phyloP scores from a whole-genome alignment of 2,888 invertebrate species.

The Rhimphoctona megacephalus region DNA sequence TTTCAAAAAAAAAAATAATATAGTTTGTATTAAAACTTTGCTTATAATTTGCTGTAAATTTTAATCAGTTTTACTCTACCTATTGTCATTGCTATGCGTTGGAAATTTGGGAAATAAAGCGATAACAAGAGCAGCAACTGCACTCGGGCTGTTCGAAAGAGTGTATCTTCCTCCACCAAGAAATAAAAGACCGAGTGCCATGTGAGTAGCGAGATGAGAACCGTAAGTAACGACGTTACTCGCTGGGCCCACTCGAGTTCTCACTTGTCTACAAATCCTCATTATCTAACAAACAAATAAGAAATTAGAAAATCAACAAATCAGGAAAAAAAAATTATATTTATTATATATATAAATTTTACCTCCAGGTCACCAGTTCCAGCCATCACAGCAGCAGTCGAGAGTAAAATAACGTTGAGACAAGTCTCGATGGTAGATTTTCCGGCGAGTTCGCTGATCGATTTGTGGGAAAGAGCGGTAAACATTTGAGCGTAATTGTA shows the following conservation, averaged over 20 bases:
- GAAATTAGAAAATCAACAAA: neutral
- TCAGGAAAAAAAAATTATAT: neutral
- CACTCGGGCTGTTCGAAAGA: slow-evolving; percentile 92
- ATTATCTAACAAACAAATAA: slow-evolving; percentile 85
- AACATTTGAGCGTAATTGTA: slow-evolving; percentile 91
- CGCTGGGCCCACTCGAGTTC: slow-evolving; percentile 91
- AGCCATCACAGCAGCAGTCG: slow-evolving; percentile 96
- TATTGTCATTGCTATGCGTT: slow-evolving; percentile 97
- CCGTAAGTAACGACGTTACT: slow-evolving; percentile 93
- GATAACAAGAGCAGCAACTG: slow-evolving; percentile 95
- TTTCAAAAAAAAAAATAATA: too few species aligned
- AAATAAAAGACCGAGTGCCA: slow-evolving; percentile 96
- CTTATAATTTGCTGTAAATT: neutral
- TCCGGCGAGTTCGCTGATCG: slow-evolving; percentile 94
- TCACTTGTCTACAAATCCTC: slow-evolving; percentile 93
- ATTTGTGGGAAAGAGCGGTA: slow-evolving; percentile 89
- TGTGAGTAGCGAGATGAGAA: slow-evolving; percentile 97
- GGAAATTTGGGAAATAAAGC: slow-evolving; percentile 99
- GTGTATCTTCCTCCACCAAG: slow-evolving; percentile 97
- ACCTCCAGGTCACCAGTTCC: slow-evolving; percentile 95
- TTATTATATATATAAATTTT: neutral
- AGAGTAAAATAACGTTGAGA: slow-evolving; percentile 92
- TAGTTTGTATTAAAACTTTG: neutral
- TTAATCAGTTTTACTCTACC: slow-evolving; percentile 86
- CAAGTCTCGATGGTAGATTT: slow-evolving; percentile 96